These are phyloP conservation scores for Agrochola circellaris DNA, from an alignment of 2,888 invertebrate genomes.

Conservation along the genomic window DNA sequence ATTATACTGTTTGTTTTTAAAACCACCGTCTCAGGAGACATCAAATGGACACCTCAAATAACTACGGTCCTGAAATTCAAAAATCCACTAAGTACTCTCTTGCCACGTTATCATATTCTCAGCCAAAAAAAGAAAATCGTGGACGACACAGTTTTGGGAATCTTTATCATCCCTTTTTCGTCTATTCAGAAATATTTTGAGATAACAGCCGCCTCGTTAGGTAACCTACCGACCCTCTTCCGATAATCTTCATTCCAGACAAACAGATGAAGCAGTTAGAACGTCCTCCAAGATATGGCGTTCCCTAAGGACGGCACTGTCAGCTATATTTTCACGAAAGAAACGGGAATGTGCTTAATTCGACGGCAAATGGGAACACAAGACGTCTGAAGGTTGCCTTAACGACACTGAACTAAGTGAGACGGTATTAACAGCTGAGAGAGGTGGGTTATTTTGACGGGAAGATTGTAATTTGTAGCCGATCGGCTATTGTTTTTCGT, in stretches of 20 bases:
- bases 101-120: background rate
- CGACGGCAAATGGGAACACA: constrained; percentile 63
- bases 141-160: constrained; percentile 16
- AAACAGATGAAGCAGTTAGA: constrained; percentile 61
- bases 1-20: background rate
- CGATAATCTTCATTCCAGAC: constrained; percentile 59
- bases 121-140: constrained; percentile 1
- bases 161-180: constrained; percentile 23
- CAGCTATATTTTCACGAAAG: constrained; percentile 62
- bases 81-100: background rate
- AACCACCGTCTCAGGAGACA: background rate
- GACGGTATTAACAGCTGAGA: constrained; percentile 12
- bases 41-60: background rate
- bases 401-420: constrained; percentile 36
- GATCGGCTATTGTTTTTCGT: background rate
- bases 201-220: constrained; percentile 34
- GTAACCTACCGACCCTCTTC: constrained; percentile 26
- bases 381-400: constrained; percentile 53
- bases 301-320: constrained; percentile 60
- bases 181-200: constrained; percentile 16
- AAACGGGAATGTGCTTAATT: constrained; percentile 66
- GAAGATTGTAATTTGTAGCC: background rate
- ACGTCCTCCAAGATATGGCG: constrained; percentile 60
- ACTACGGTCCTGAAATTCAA: background rate
- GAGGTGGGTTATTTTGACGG: background rate